Conservation (phyloP, 2,797 vertebrate species). For the Nannoperca obscura region DNA sequence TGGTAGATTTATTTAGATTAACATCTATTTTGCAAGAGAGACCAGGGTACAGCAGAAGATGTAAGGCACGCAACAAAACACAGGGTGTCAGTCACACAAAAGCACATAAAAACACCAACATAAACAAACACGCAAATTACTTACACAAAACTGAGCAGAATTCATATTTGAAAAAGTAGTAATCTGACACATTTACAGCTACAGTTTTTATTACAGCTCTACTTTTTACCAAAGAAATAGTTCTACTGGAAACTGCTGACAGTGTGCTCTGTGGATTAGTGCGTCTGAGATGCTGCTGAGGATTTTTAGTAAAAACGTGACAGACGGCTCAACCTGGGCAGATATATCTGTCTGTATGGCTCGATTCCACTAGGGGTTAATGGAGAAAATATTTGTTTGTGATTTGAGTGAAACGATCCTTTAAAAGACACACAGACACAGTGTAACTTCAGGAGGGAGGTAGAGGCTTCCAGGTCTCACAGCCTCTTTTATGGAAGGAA, state of each 20-base stretch:
- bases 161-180: neutral
- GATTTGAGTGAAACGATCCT: constrained; percentile 15
- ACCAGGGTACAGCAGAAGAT: neutral
- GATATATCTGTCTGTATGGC: neutral
- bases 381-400: neutral
- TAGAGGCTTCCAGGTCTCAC: constrained; percentile 63
- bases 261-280: neutral
- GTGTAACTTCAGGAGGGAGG: constrained; percentile 59
- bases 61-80: neutral
- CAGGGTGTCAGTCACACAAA: neutral
- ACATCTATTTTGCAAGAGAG: neutral
- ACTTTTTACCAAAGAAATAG: neutral
- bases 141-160: neutral
- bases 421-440: constrained; percentile 34
- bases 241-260: no score
- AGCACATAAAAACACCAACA: neutral
- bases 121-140: neutral
- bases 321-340: neutral
- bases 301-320: neutral
- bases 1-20: no score
- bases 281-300: neutral
- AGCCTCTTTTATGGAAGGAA: constrained; percentile 59
- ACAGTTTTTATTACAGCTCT: neutral
- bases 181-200: neutral
- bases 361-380: neutral